phyloP scores from a whole-genome alignment of 2,888 invertebrate species.

The Villa cingulata region DNA sequence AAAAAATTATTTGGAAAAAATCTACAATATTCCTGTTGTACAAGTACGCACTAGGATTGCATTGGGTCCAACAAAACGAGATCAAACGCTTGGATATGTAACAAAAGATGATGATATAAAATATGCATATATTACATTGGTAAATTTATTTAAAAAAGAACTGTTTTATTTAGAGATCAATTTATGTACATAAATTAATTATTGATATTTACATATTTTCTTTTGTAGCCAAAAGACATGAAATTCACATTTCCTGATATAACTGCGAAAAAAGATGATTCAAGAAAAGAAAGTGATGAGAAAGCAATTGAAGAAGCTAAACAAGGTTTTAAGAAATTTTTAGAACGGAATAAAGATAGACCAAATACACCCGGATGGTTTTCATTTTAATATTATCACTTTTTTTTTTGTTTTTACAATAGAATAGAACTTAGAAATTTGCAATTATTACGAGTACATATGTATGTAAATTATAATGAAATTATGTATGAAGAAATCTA shows the following conservation, averaged over 20 bases:
- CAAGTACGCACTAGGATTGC: constrained; percentile 63
- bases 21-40: constrained; percentile 73
- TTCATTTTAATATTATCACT: constrained; percentile 39
- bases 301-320: constrained; percentile 50
- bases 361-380: constrained; percentile 70
- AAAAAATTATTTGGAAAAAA: constrained; percentile 87
- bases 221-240: constrained; percentile 52
- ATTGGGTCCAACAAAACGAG: constrained; percentile 51
- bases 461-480: too few relatives aligned
- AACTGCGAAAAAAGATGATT: constrained; percentile 14
- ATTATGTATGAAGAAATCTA: too few relatives aligned
- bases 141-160: constrained; percentile 33
- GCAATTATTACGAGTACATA: too few relatives aligned
- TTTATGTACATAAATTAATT: not conserved
- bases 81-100: constrained; percentile 48
- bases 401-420: too few relatives aligned
- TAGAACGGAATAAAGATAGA: constrained; percentile 50
- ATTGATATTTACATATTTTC: not conserved
- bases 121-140: constrained; percentile 64
- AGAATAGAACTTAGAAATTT: too few relatives aligned
- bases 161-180: not conserved
- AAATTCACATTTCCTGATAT: constrained; percentile 67
- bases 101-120: constrained; percentile 74
- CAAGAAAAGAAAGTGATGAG: constrained; percentile 44
- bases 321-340: constrained; percentile 43